Evolutionary conservation across 2,888 invertebrate species (phyloP).

Genomic region (Anthrax anthrax): DNA sequence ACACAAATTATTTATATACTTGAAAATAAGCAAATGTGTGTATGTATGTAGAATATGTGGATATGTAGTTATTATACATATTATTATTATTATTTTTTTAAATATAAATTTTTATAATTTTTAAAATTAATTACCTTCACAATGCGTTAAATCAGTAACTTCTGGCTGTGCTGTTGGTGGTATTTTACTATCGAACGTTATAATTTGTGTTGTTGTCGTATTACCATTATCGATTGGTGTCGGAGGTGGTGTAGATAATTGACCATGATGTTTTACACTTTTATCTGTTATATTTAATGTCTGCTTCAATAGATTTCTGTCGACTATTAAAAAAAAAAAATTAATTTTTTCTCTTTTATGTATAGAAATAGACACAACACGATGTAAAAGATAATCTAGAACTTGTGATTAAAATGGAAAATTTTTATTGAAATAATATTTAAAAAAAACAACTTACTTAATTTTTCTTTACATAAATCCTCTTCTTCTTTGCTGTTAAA

Average conservation of each 20-base stretch:
- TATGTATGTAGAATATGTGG: too few species aligned
- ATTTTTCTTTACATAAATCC: conserved; percentile 35
- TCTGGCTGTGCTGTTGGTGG: conserved; percentile 15
- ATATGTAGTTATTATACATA: too few species aligned
- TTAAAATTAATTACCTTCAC: conserved; percentile 7
- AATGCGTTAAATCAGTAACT: conserved; percentile 9
- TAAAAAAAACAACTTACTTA: conserved; percentile 36
- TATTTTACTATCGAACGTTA: conserved; percentile 4
- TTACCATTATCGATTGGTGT: conserved; percentile 13
- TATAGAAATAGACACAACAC: too few species aligned
- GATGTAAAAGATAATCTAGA: too few species aligned
- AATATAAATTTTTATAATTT: too few species aligned
- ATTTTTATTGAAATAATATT: too few species aligned
- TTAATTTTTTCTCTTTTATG: too few species aligned
- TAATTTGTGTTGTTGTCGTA: not conserved
- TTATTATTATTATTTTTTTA: too few species aligned
- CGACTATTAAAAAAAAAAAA: conserved; percentile 3
- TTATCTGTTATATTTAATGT: conserved; percentile 6
- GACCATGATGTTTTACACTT: not conserved
- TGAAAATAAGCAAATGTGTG: too few species aligned
- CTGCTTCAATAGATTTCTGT: conserved; percentile 6
- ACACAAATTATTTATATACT: too few species aligned
- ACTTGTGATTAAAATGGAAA: too few species aligned
- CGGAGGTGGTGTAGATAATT: conserved; percentile 12
- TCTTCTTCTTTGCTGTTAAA: conserved; percentile 34